These are phyloP conservation scores for Prionace glauca DNA, from an alignment of 2,797 vertebrate genomes.

Conservation along the genomic window DNA sequence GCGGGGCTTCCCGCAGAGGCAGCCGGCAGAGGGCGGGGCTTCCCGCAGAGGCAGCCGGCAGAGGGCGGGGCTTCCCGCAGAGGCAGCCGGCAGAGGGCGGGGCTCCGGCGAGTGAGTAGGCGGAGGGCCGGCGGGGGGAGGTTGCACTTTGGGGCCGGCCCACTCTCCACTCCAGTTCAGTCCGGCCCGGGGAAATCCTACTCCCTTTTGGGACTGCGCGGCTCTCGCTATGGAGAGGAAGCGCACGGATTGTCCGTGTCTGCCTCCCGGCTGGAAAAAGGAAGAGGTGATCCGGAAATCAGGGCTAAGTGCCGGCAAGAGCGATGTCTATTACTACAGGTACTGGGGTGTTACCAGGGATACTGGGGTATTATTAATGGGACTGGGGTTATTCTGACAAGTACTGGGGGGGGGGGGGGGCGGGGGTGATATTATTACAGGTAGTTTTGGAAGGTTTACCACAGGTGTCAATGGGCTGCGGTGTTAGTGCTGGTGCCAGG, in stretches of 20 bases:
- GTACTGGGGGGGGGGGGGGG: neutral
- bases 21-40: conserved; percentile 44
- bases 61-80: neutral
- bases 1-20: conserved; percentile 42
- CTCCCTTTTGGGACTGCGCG: neutral
- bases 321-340: conserved; percentile 82
- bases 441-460: neutral
- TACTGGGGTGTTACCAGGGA: conserved; percentile 42
- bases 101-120: neutral
- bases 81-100: neutral
- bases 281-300: conserved; percentile 97
- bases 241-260: conserved; percentile 78
- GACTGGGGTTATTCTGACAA: neutral
- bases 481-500: no score
- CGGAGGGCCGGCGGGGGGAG: neutral
- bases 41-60: conserved; percentile 33
- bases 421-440: neutral
- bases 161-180: conserved; percentile 42
- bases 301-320: conserved; percentile 83
- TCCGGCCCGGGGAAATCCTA: conserved; percentile 50
- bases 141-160: conserved; percentile 15
- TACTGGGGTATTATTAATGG: neutral
- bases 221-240: conserved; percentile 70
- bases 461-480: no score
- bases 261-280: conserved; percentile 91